A percentile compares a stretch with the other conserved stretches of the same genome.
Conservation (phyloP, 1,140 invertebrate species). For the Lasioglossum baleicum region DNA sequence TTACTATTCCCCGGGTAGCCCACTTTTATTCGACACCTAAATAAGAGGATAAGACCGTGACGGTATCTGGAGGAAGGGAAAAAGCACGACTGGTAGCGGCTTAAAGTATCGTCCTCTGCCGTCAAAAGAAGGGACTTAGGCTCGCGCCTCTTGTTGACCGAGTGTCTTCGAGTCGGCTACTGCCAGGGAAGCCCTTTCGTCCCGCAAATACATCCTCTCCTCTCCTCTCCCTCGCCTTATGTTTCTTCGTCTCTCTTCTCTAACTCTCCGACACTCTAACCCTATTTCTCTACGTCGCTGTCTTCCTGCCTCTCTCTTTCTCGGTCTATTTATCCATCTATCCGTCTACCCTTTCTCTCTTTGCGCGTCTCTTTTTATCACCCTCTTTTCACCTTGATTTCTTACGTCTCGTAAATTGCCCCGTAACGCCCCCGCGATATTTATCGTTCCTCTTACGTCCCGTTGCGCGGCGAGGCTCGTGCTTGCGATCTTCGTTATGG, state of each 20-base stretch:
- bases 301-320: no score
- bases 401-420: constrained; percentile 38
- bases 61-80: constrained; percentile 30
- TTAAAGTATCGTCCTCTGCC: constrained; percentile 35
- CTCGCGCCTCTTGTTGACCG: constrained; percentile 39
- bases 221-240: no score
- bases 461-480: no score
- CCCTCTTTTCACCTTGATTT: constrained; percentile 23
- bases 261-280: no score
- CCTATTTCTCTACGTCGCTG: no score
- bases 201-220: constrained; percentile 17
- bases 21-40: background rate
- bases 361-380: constrained; percentile 1
- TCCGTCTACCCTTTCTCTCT: background rate
- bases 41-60: constrained; percentile 33
- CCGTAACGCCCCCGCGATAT: constrained; percentile 8
- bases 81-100: constrained; percentile 22
- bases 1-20: no score
- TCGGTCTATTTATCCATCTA: no score
- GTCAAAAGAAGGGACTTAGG: constrained; percentile 37
- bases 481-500: no score
- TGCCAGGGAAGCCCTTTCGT: constrained; percentile 20
- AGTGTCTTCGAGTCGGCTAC: constrained; percentile 19
- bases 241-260: no score
- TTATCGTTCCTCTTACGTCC: constrained; percentile 39